Evolutionary conservation across 1,140 invertebrate species (phyloP), one percentile per base, ranked within the genome.

Genomic region (Copidosoma floridanum): DNA sequence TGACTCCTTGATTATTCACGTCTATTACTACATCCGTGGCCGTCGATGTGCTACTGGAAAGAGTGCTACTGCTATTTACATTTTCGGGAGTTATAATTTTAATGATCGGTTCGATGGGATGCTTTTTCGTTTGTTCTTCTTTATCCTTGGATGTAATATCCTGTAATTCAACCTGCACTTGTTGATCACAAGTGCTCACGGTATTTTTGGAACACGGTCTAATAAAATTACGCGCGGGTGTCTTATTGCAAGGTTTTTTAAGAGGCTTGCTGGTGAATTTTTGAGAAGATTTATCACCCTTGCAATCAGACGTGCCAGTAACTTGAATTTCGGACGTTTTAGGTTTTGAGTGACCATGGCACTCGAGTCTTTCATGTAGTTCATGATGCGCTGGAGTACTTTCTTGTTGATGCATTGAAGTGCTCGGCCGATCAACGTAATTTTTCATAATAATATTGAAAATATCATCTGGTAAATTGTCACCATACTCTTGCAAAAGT

Each of bases 401-500:
- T 12, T 11, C 18, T 41, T 26, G 18, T 46, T 43, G 29, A 47
- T 75, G 74, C 0, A 77, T 43, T 5, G 71, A 57, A n/a, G n/a
- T n/a, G n/a, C n/a, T n/a, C n/a, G n/a, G n/a, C n/a, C n/a, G n/a
- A n/a, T n/a, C n/a, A n/a, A n/a, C n/a, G n/a, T n/a, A n/a, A n/a
- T n/a, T n/a, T 7, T 61, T 76, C 32, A 72, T 52, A 46, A 71
- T 72, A 10, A 67, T 70, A 20, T 68, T 72, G 20, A 73, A 74
- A 55, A 80, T 69, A 18, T 69, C 67, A 26, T 76, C 68, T 3
- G 78, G 76, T 24, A 79, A 67, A 59, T 70, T 63, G 12, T 61
- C 57, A 1, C 76, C 76, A 51, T 73, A 79, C 61, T 79, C 77
- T 51, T 71, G 46, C 12, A 76, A 61, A 10, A 80, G 50, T 12